Base-by-base conservation (phyloP, 2,797 vertebrate genomes). In the Rallus crepitans region DNA sequence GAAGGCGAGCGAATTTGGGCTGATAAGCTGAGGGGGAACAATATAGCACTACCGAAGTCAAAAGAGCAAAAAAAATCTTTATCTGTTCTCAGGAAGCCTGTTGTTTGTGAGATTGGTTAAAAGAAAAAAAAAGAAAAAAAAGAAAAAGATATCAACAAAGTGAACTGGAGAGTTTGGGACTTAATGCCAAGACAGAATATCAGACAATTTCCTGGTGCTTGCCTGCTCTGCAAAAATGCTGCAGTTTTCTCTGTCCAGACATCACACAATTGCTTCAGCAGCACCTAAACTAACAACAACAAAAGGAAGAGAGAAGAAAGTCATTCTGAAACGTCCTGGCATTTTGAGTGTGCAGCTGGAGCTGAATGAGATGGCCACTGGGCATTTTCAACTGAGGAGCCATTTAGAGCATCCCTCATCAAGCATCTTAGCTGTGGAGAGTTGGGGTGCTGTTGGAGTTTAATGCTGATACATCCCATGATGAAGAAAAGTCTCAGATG, bases 1-100 rank as follows among this genome's bases (percentile, higher is more conserved):
- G 95, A 98, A 95, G 85, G 95, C n/a, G 24, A 96, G 73, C 2
- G 15, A 91, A 94, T 97, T 94, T 88, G 75, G 37, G 31, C 81
- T 76, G 92, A 98, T 98, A 97, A 98, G 95, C 88, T 0, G 1
- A 89, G 73, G 57, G 68, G 82, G 50, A 84, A 72, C 40, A 90
- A 66, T 47, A 57, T 57, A 79, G 70, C 72, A 57, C 79, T 87
- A 65, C 59, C 57, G 81, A 77, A 94, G 48, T 60, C 78, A 65
- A 87, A 96, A 95, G 80, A 83, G 42, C 12, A 93, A 47, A 33
- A 33, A 89, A 90, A 89, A 65, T 56, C 30, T 64, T 94, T 95
- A 97, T 96, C 85, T 14, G 84, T 72, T 89, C 92, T 91, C 23
- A 81, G 96, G 92, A 97, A 94, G 88, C 75, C 94, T 93, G 93